Evolutionary conservation across 2,797 vertebrate genomes (phyloP), one percentile per base, ranked within the genome.

Genomic region (Eleutherodactylus coqui): DNA sequence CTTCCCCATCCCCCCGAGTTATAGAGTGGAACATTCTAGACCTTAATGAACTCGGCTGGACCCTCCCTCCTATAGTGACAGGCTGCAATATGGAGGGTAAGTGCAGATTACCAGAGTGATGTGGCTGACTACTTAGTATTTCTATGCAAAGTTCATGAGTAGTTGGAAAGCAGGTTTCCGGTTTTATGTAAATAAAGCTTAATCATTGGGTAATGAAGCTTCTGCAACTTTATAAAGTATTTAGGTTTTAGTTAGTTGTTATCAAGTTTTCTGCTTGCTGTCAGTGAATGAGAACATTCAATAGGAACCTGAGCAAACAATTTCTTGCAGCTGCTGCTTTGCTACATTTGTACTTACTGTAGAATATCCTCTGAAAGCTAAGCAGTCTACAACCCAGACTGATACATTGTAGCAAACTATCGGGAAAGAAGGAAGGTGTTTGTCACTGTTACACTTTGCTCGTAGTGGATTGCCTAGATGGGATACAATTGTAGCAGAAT

Each of bases 11-110:
- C n/a, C 58, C 55, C 53, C 4, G 14, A 34, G 24, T 27, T 36
- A 11, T n/a, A 51, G 24, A 79, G 9, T 72, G 64, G 84, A 21
- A 60, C 14, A n/a, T n/a, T 79, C 84, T 62, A 14, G 5, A 29
- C 14, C 21, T 43, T 47, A 69, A 10, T 38, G 24, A 36, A 41
- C 19, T 32, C 29, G 11, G 16, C 0, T 21, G 24, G 45, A 41
- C 14, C 41, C 60, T 14, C 6, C 16, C n/a, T 9, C 24, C 11
- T 41, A 24, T 51, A 85, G 67, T 67, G 47, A 72, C 67, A 73
- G 67, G n/a, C 38, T 60, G 53, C 64, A 81, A 17, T 32, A 85
- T 85, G 84, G 67, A 45, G 51, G 84, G 84, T 85, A n/a, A 85
- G 84, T 79, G 75, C 14, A 69, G 19, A 10, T 0, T 0, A n/a